phyloP scores from a whole-genome alignment of 2,888 invertebrate species.

The Tipula unca region DNA sequence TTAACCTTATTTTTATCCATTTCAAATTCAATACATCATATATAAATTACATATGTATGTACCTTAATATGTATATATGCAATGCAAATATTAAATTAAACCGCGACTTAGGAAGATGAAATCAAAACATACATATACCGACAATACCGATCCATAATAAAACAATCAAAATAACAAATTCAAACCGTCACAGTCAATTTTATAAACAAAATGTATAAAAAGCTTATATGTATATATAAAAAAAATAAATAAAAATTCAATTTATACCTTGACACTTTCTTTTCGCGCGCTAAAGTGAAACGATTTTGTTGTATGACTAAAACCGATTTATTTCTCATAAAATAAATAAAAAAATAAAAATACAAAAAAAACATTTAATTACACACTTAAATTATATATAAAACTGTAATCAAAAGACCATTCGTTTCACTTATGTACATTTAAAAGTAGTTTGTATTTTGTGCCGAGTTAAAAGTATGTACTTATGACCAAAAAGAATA shows the following conservation, averaged over 20 bases:
- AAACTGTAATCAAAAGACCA: constrained; percentile 26
- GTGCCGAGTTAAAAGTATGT: neutral
- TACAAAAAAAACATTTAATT: neutral
- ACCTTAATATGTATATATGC: neutral
- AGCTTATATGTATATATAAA: neutral
- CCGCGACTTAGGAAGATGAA: neutral
- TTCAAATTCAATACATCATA: neutral
- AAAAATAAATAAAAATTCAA: neutral
- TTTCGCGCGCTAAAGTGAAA: constrained; percentile 14
- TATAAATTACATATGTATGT: too few species aligned
- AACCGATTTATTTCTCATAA: constrained; percentile 21
- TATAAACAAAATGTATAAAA: neutral
- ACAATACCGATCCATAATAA: neutral
- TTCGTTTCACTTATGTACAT: constrained; percentile 25
- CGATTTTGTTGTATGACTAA: neutral
- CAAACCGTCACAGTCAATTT: constrained; percentile 8
- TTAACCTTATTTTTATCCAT: neutral
- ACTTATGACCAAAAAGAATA: neutral
- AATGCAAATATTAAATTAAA: neutral
- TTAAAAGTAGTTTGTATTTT: constrained; percentile 15
- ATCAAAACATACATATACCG: neutral
- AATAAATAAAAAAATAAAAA: constrained; percentile 20
- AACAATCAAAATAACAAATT: constrained; percentile 2
- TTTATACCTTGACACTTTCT: constrained; percentile 14
- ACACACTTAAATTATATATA: constrained; percentile 24